Percentiles rank a stretch among this genome's conserved stretches.
These are phyloP conservation scores for Agrilus planipennis DNA, from an alignment of 1,140 invertebrate species.

Conservation along the genomic window DNA sequence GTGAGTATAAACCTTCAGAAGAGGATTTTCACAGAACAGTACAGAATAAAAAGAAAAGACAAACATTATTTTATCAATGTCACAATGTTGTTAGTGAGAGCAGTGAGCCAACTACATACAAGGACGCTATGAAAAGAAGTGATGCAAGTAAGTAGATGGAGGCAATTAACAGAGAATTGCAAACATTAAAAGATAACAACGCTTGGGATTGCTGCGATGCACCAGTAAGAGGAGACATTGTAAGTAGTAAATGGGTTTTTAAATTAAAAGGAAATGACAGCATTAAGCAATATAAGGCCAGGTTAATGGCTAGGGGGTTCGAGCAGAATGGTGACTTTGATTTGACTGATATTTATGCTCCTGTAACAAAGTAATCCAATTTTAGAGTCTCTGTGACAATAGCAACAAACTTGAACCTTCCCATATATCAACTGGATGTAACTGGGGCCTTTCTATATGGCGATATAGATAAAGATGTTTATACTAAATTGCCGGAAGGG, in stretches of 20 bases:
- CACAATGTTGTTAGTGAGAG: too few relatives aligned
- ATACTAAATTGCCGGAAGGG: slow-evolving; percentile 19
- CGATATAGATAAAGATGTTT: slow-evolving; percentile 24
- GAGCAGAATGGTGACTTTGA: slow-evolving; percentile 18
- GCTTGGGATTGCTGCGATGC: too few relatives aligned
- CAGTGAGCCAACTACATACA: too few relatives aligned
- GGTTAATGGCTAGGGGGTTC: slow-evolving; percentile 31
- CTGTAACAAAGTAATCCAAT: slow-evolving; percentile 22
- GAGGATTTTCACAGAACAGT: too few relatives aligned
- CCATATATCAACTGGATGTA: slow-evolving; percentile 29
- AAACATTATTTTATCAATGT: too few relatives aligned
- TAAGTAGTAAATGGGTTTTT: slow-evolving; percentile 9
- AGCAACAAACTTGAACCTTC: slow-evolving; percentile 12
- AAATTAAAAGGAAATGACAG: slow-evolving; percentile 6
- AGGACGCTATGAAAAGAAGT: too few relatives aligned
- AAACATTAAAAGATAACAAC: too few relatives aligned
- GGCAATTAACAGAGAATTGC: too few relatives aligned
- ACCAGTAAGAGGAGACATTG: not conserved
- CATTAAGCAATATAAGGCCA: slow-evolving; percentile 23
- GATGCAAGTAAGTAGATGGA: too few relatives aligned
- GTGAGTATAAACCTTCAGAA: too few relatives aligned
- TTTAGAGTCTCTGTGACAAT: slow-evolving; percentile 25
- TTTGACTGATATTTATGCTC: slow-evolving; percentile 22
- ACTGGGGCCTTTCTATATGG: slow-evolving; percentile 28
- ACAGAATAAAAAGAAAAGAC: too few relatives aligned